These are phyloP conservation scores for Bothrops jararaca DNA, from an alignment of 2,113 vertebrate genomes.

Conservation along the genomic window DNA sequence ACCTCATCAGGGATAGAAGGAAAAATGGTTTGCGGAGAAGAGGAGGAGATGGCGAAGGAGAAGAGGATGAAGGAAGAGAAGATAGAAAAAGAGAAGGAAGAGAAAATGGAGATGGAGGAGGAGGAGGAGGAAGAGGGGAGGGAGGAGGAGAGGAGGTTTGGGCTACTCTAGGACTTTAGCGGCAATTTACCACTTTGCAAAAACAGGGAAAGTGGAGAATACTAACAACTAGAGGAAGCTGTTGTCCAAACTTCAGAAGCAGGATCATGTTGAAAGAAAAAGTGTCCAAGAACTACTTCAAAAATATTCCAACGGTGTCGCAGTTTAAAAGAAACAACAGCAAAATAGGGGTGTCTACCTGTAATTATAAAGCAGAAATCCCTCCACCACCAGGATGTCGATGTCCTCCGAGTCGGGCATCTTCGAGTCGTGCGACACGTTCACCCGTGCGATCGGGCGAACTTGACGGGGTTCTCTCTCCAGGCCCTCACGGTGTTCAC, in stretches of 20 bases:
- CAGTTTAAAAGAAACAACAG: background rate
- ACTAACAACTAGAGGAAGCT: background rate
- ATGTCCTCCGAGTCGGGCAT: constrained; percentile 61
- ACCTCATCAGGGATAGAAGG: too few species aligned
- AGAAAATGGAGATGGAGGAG: too few species aligned
- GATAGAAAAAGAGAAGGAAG: too few species aligned
- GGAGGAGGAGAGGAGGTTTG: too few species aligned
- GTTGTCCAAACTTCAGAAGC: background rate
- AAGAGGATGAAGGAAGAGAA: too few species aligned
- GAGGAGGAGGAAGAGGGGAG: too few species aligned
- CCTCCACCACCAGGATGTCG: constrained; percentile 89
- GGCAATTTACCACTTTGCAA: background rate
- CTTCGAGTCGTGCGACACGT: constrained; percentile 58
- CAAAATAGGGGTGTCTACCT: constrained; percentile 64
- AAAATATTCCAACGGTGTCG: background rate
- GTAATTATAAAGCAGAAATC: constrained; percentile 93
- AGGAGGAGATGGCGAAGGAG: too few species aligned
- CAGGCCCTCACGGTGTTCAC: constrained; percentile 89
- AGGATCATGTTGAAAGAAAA: too few species aligned
- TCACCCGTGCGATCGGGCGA: constrained; percentile 90
- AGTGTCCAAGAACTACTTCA: background rate
- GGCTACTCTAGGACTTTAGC: too few species aligned
- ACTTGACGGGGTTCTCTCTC: constrained; percentile 86
- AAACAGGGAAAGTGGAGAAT: background rate
- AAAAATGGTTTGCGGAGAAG: too few species aligned